Conservation (phyloP, 2,888 invertebrate genomes). For the Crocallis elinguaria region DNA sequence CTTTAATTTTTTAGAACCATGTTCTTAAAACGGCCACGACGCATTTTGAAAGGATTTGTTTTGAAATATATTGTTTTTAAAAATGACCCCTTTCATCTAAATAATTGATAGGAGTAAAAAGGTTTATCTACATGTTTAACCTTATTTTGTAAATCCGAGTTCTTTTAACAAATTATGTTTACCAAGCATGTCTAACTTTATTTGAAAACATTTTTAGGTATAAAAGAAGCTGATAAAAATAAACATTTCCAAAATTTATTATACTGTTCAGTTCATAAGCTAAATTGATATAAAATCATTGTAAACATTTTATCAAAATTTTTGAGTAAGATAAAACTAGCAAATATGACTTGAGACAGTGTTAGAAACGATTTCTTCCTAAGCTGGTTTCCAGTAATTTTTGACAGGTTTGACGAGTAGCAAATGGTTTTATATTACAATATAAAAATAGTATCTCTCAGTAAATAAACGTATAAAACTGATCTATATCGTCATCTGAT, state of each 20-base stretch:
- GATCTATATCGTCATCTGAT: too few relatives aligned
- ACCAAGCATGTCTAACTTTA: slow-evolving; percentile 12
- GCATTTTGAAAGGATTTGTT: too few relatives aligned
- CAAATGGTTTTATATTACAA: slow-evolving; percentile 64
- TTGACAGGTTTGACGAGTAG: slow-evolving; percentile 35
- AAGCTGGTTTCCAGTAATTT: not conserved
- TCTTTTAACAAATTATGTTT: too few relatives aligned
- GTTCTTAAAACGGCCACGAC: too few relatives aligned
- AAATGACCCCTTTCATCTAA: too few relatives aligned
- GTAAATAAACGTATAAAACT: slow-evolving; percentile 43
- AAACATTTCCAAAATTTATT: slow-evolving; percentile 38
- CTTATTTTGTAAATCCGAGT: too few relatives aligned
- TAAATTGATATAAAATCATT: slow-evolving; percentile 57
- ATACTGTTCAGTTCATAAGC: slow-evolving; percentile 36
- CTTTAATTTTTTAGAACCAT: too few relatives aligned
- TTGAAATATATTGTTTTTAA: too few relatives aligned
- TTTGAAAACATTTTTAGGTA: slow-evolving; percentile 11
- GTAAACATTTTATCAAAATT: slow-evolving; percentile 62
- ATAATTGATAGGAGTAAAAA: too few relatives aligned
- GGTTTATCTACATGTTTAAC: too few relatives aligned
- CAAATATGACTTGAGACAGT: slow-evolving; percentile 3
- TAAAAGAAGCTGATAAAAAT: slow-evolving; percentile 17
- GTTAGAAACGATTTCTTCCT: not conserved
- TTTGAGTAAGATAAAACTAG: not conserved
- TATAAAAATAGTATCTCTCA: slow-evolving; percentile 71